These are phyloP conservation scores for Poeciliopsis gracilis DNA, from an alignment of 2,797 vertebrate genomes.

Conservation along the genomic window DNA sequence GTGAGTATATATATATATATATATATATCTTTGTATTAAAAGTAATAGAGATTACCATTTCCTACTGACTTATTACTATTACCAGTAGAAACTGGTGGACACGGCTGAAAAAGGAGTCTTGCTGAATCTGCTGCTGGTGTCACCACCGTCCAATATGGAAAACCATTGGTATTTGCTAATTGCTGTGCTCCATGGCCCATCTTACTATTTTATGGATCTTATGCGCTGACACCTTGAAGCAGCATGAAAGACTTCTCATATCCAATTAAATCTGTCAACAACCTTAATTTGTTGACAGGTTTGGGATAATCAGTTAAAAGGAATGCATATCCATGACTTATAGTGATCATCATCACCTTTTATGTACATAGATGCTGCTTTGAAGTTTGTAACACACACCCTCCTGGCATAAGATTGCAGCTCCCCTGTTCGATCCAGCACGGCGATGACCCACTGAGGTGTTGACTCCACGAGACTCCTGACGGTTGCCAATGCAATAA, in stretches of 20 bases:
- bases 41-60: background rate
- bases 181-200: background rate
- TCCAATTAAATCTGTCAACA: too few relatives aligned
- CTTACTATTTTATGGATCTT: background rate
- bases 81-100: background rate
- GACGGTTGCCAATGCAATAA: background rate
- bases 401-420: too few relatives aligned
- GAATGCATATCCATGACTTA: background rate
- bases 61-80: background rate
- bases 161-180: background rate
- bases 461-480: background rate
- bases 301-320: background rate
- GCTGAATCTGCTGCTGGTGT: background rate
- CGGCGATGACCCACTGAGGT: background rate
- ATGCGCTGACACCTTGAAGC: background rate
- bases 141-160: background rate
- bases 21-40: background rate
- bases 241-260: background rate
- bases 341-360: background rate
- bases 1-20: background rate
- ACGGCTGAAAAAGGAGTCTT: background rate
- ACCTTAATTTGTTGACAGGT: background rate
- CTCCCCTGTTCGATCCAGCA: background rate
- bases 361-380: background rate
- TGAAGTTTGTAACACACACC: background rate